Conservation (phyloP, 2,797 vertebrate genomes). For the Syngnathus rostellatus region DNA sequence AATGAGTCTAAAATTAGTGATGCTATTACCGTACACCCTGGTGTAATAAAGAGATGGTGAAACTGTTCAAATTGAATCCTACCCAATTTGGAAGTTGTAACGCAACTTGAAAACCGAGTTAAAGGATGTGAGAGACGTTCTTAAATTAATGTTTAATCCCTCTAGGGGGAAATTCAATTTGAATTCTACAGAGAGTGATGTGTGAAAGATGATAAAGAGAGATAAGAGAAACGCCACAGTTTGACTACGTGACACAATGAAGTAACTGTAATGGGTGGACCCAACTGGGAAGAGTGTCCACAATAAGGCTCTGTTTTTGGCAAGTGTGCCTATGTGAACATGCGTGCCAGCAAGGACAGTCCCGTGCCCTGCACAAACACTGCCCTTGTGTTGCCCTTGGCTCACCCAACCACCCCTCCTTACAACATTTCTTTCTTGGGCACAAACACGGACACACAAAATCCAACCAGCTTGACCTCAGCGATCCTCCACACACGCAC, state of each 20-base stretch:
- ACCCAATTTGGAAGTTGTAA: no score
- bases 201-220: constrained; percentile 17
- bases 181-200: not conserved
- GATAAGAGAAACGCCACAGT: constrained; percentile 20
- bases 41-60: no score
- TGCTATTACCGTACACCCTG: no score
- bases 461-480: not conserved
- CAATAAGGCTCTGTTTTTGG: constrained; percentile 66
- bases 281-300: constrained; percentile 38
- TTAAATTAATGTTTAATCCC: not conserved
- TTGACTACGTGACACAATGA: constrained; percentile 46
- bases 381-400: constrained; percentile 60
- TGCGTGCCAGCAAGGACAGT: constrained; percentile 47
- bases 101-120: not conserved
- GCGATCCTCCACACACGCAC: constrained; percentile 4
- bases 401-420: constrained; percentile 21
- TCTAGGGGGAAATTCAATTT: not conserved
- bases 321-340: constrained; percentile 37
- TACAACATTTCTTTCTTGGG: constrained; percentile 20
- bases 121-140: not conserved
- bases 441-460: constrained; percentile 11
- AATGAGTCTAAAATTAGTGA: no score
- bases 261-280: constrained; percentile 49
- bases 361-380: constrained; percentile 66
- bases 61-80: no score